Conservation (phyloP, 2,797 vertebrate species). For the Neomorphus geoffroyi region DNA sequence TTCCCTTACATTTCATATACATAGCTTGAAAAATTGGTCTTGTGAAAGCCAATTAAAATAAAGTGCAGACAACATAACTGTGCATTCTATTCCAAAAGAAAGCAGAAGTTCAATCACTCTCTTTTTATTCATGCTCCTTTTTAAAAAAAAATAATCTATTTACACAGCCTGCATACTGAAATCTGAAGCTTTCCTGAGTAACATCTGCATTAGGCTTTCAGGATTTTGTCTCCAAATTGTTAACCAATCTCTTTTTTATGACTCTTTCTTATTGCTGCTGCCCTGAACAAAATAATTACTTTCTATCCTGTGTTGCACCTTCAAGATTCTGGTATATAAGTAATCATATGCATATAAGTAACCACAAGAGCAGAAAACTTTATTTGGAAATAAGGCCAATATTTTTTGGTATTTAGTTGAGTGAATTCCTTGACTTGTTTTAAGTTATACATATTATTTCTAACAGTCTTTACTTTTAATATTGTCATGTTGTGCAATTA, state of each 20-base stretch:
- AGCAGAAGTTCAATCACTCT: background rate
- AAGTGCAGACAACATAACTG: background rate
- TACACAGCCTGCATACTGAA: background rate
- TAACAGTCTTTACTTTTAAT: background rate
- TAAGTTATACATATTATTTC: background rate
- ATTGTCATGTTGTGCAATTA: background rate
- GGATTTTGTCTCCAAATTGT: background rate
- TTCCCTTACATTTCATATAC: background rate
- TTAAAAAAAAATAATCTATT: background rate
- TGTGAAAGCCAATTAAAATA: slow-evolving; percentile 16
- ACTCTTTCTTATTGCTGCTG: background rate
- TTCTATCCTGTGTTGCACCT: background rate
- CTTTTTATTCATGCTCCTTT: background rate
- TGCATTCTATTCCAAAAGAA: background rate
- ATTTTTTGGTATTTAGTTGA: background rate
- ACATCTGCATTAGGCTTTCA: background rate
- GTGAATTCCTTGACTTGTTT: background rate
- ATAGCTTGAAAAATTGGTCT: background rate
- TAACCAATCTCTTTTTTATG: background rate
- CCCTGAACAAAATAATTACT: background rate
- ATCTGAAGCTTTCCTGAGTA: background rate
- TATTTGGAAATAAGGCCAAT: background rate
- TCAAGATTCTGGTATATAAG: background rate
- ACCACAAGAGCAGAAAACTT: background rate
- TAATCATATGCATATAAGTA: background rate